phyloP scores from a whole-genome alignment of 2,888 invertebrate species.

The Cheilosia soror region DNA sequence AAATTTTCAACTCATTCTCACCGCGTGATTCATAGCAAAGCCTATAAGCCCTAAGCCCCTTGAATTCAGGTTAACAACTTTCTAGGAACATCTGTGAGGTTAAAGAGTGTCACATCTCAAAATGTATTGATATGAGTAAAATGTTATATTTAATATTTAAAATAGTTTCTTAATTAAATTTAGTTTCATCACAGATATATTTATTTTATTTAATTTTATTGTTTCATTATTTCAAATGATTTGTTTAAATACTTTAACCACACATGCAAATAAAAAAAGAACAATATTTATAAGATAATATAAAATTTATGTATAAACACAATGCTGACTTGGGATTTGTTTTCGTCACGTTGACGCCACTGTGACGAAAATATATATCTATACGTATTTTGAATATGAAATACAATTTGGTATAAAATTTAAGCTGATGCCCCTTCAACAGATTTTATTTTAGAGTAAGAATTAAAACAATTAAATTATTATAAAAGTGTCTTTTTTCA shows the following conservation, averaged over 20 bases:
- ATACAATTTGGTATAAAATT: slow-evolving; percentile 8
- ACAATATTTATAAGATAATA: not conserved
- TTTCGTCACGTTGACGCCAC: not conserved
- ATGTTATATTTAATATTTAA: not conserved
- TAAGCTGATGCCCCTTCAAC: slow-evolving; percentile 47
- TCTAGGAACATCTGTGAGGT: not conserved
- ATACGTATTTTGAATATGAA: not conserved
- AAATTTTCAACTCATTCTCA: slow-evolving; percentile 5
- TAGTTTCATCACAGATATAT: not conserved
- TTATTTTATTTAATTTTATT: slow-evolving; percentile 2
- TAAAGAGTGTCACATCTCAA: not conserved
- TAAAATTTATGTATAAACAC: not conserved
- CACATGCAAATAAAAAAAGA: slow-evolving; percentile 11
- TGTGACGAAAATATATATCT: not conserved
- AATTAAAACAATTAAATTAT: not conserved
- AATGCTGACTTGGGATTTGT: not conserved
- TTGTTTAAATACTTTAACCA: slow-evolving; percentile 29
- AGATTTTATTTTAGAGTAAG: not conserved
- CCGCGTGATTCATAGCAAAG: slow-evolving; percentile 8
- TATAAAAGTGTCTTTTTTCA: not conserved
- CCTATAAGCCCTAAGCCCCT: not conserved
- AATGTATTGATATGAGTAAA: not conserved
- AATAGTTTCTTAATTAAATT: not conserved
- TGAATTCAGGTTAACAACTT: not conserved
- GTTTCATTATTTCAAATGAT: not conserved